phyloP scores from a whole-genome alignment of 2,113 vertebrate species.

The Hippotragus niger region DNA sequence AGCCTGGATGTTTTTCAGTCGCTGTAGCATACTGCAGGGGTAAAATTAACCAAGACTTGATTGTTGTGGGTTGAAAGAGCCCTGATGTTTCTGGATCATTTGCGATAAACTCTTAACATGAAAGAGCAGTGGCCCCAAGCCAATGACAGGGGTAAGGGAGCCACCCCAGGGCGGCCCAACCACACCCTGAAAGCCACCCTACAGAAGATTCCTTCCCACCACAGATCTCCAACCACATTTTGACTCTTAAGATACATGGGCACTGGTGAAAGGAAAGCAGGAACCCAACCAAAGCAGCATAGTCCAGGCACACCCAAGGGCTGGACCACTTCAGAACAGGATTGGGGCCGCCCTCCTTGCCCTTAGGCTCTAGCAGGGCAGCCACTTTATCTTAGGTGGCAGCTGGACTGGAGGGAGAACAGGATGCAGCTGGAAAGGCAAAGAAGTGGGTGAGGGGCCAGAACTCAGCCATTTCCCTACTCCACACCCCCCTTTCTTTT shows the following conservation, averaged over 20 bases:
- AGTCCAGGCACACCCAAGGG: slow-evolving; percentile 59
- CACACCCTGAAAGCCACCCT: background rate
- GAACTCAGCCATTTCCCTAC: background rate
- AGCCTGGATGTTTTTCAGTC: background rate
- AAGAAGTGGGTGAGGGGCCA: slow-evolving; percentile 18
- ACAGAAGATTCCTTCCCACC: slow-evolving; percentile 15
- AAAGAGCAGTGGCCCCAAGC: background rate
- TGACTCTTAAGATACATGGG: background rate
- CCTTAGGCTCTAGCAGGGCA: background rate
- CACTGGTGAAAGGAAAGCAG: slow-evolving; percentile 35
- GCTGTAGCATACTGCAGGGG: background rate
- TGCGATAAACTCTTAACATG: background rate
- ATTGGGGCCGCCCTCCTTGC: background rate
- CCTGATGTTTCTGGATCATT: background rate
- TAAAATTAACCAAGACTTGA: background rate
- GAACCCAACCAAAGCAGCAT: slow-evolving; percentile 1
- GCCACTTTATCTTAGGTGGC: slow-evolving; percentile 28
- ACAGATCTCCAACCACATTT: background rate
- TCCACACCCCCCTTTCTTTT: background rate
- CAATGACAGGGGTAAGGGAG: background rate
- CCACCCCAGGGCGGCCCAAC: background rate
- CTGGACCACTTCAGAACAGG: background rate
- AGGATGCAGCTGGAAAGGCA: background rate
- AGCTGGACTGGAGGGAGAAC: background rate
- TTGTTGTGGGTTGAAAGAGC: background rate